A percentile compares a stretch with the other conserved stretches of the same genome.
Conservation (phyloP, 92 coral and sea anemone genomes). For the Desmophyllum pertusum region DNA sequence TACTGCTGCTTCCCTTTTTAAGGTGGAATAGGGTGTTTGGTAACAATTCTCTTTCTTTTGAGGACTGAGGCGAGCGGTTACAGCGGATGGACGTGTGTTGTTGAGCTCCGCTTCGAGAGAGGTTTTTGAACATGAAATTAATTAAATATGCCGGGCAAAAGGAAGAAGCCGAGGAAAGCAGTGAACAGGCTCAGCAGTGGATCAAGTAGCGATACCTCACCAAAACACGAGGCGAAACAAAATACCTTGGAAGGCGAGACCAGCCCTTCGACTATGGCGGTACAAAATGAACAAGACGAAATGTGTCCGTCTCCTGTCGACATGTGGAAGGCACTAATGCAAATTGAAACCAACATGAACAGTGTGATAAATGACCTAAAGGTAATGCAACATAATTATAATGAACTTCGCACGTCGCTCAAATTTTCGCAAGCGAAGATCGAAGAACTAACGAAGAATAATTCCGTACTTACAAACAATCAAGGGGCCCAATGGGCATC, state of each 20-base stretch:
- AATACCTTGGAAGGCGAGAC: background rate
- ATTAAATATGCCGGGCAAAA: too few relatives aligned
- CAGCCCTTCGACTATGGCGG: background rate
- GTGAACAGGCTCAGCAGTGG: background rate
- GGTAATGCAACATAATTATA: background rate
- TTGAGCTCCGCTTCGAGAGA: too few relatives aligned
- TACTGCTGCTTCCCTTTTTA: too few relatives aligned
- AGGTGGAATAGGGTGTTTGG: too few relatives aligned
- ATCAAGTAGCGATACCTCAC: background rate
- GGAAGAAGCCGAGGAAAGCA: too few relatives aligned
- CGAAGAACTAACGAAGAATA: background rate
- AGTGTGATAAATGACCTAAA: background rate
- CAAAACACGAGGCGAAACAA: background rate
- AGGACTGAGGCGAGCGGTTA: too few relatives aligned
- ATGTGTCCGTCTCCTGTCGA: background rate
- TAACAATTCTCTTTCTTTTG: too few relatives aligned
- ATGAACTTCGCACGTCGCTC: background rate
- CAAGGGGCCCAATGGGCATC: too few relatives aligned
- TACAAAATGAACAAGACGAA: background rate
- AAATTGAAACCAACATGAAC: background rate
- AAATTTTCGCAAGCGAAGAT: conserved; percentile 11
- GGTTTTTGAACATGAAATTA: too few relatives aligned
- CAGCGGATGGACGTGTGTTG: too few relatives aligned
- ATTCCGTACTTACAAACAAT: background rate
- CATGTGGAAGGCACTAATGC: background rate